Percentiles rank a stretch among this genome's conserved stretches.
These are phyloP conservation scores for Gonatopus flavifemur DNA, from an alignment of 1,140 invertebrate genomes.

Conservation along the genomic window DNA sequence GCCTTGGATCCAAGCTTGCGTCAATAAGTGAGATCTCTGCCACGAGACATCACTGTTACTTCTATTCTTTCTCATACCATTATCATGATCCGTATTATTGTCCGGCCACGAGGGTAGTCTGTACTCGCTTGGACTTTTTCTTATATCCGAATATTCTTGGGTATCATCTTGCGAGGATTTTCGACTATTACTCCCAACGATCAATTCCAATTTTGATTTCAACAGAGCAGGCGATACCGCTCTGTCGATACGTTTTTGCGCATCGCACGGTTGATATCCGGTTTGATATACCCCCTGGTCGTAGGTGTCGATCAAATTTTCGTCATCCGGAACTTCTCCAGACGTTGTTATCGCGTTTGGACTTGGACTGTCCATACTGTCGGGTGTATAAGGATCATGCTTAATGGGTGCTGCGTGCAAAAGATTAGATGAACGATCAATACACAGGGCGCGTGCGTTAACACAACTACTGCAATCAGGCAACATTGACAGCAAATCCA, in stretches of 20 bases:
- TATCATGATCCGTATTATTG: conserved; percentile 14
- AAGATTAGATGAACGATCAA: conserved; percentile 51
- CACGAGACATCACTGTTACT: conserved; percentile 51
- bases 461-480: conserved; percentile 49
- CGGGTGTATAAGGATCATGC: conserved; percentile 75
- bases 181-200: conserved; percentile 32
- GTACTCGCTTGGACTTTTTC: conserved; percentile 34
- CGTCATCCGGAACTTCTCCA: conserved; percentile 29
- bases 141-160: conserved; percentile 15
- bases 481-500: conserved; percentile 53
- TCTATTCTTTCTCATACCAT: conserved; percentile 32
- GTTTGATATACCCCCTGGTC: conserved; percentile 6
- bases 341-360: conserved; percentile 59
- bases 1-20: conserved; percentile 36
- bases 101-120: conserved; percentile 32
- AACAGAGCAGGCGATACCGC: conserved; percentile 63
- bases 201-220: conserved; percentile 57
- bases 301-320: conserved; percentile 31
- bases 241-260: conserved; percentile 38
- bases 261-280: conserved; percentile 4
- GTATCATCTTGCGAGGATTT: conserved; percentile 7
- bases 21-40: conserved; percentile 40
- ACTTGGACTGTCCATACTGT: conserved; percentile 74
- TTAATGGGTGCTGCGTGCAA: conserved; percentile 60
- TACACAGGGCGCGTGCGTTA: conserved; percentile 35